phyloP scores from a whole-genome alignment of 2,888 invertebrate species.

The Apeira syringaria region DNA sequence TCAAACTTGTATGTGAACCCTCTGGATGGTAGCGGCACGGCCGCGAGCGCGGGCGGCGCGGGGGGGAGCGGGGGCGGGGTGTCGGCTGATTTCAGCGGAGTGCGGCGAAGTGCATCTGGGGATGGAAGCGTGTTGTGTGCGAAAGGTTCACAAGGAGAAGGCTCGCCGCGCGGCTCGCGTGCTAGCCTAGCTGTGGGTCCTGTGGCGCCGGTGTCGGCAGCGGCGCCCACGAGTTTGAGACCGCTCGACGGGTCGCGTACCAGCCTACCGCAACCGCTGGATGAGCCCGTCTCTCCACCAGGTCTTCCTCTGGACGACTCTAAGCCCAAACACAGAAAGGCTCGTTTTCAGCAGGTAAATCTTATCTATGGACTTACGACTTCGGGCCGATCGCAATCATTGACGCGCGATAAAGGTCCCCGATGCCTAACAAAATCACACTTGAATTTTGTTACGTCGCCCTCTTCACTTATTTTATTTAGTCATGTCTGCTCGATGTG shows the following conservation, averaged over 20 bases:
- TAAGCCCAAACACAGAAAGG: slow-evolving; percentile 92
- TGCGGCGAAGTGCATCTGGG: slow-evolving; percentile 92
- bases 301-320: slow-evolving; percentile 67
- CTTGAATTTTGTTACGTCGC: neutral
- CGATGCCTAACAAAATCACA: too few species aligned
- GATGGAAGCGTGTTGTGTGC: slow-evolving; percentile 88
- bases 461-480: slow-evolving; percentile 15
- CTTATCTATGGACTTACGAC: neutral
- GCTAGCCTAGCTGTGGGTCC: slow-evolving; percentile 72
- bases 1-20: slow-evolving; percentile 96
- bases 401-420: neutral
- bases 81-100: slow-evolving; percentile 79
- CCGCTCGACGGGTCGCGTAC: slow-evolving; percentile 68
- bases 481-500: slow-evolving; percentile 38
- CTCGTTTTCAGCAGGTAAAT: slow-evolving; percentile 92
- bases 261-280: slow-evolving; percentile 67
- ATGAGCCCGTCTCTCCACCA: slow-evolving; percentile 50
- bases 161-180: slow-evolving; percentile 73
- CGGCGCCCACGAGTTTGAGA: slow-evolving; percentile 24
- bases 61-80: slow-evolving; percentile 54
- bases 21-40: slow-evolving; percentile 86
- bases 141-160: slow-evolving; percentile 81
- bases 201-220: slow-evolving; percentile 37
- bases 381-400: neutral
- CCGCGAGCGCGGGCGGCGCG: slow-evolving; percentile 56